Evolutionary conservation across 2,888 invertebrate genomes (phyloP).

Genomic region (Netelia melanura): DNA sequence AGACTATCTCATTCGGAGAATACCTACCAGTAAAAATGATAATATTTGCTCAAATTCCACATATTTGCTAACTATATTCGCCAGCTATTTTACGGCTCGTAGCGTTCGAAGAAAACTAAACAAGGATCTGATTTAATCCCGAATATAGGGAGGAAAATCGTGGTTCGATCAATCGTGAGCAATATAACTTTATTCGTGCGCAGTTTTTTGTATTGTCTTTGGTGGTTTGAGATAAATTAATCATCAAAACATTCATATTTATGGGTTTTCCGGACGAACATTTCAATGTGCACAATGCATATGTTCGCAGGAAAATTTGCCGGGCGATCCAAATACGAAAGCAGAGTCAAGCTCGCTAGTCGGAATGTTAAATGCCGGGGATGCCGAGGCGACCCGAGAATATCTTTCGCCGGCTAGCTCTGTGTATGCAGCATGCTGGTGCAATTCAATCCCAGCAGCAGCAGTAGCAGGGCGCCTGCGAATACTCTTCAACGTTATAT

Average conservation of each 20-base stretch:
- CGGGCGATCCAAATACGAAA: constrained; percentile 24
- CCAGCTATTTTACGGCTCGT: neutral
- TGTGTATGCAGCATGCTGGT: constrained; percentile 23
- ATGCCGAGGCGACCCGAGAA: constrained; percentile 61
- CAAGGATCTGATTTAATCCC: constrained; percentile 14
- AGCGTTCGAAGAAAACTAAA: constrained; percentile 12
- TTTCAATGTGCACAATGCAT: neutral
- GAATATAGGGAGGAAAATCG: neutral
- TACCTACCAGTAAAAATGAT: neutral
- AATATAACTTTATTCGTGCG: too few species aligned
- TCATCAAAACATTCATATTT: neutral
- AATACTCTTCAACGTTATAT: constrained; percentile 33
- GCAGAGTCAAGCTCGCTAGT: constrained; percentile 27
- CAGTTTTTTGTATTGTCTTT: too few species aligned
- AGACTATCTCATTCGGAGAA: neutral
- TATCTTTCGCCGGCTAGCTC: constrained; percentile 42
- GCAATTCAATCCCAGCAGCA: constrained; percentile 56
- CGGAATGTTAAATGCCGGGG: constrained; percentile 47
- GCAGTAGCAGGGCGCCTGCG: constrained; percentile 16
- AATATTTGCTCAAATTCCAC: constrained; percentile 3
- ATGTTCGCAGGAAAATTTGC: constrained; percentile 21
- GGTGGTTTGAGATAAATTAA: neutral
- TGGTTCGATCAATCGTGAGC: too few species aligned
- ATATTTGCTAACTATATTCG: neutral
- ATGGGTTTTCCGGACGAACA: neutral